A percentile compares a stretch with the other conserved stretches of the same genome.
Conservation (phyloP, 2,888 invertebrate genomes). For the Nomada fucata region DNA sequence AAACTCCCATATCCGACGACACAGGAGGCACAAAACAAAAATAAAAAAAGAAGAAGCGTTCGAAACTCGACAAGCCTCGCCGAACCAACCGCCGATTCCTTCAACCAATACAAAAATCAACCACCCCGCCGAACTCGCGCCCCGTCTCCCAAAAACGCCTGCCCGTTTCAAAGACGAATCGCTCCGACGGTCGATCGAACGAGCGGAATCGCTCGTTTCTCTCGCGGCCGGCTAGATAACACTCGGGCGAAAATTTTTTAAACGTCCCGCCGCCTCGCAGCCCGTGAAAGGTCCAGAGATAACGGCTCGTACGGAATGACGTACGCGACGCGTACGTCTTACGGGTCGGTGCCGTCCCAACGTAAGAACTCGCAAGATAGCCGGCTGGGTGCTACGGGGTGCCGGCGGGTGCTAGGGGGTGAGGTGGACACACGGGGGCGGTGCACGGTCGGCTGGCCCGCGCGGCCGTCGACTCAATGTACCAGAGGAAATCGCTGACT, state of each 20-base stretch:
- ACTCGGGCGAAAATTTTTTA: slow-evolving; percentile 79
- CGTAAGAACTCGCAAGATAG: slow-evolving; percentile 70
- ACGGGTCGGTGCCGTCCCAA: slow-evolving; percentile 44
- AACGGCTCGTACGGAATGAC: slow-evolving; percentile 78
- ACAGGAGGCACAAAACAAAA: too few relatives aligned
- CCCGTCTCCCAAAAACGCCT: too few relatives aligned
- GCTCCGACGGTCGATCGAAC: neutral
- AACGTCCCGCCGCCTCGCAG: slow-evolving; percentile 41
- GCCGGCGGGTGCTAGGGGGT: too few relatives aligned
- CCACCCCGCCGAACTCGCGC: too few relatives aligned
- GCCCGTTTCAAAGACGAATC: slow-evolving; percentile 14
- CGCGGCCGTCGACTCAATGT: slow-evolving; percentile 81
- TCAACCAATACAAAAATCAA: neutral
- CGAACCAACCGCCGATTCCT: too few relatives aligned
- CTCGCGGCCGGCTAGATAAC: slow-evolving; percentile 68
- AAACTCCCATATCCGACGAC: too few relatives aligned
- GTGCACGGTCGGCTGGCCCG: slow-evolving; percentile 56
- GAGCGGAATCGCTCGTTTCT: slow-evolving; percentile 63
- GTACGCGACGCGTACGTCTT: slow-evolving; percentile 78
- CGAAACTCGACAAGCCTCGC: too few relatives aligned
- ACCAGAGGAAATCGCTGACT: slow-evolving; percentile 84
- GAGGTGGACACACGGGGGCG: neutral
- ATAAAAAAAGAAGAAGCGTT: too few relatives aligned
- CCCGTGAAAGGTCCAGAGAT: slow-evolving; percentile 78
- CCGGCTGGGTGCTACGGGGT: slow-evolving; percentile 24